A percentile compares a stretch with the other conserved stretches of the same genome.
These are phyloP conservation scores for Drosophila repleta DNA, from an alignment of 1,140 invertebrate genomes.

Conservation along the genomic window DNA sequence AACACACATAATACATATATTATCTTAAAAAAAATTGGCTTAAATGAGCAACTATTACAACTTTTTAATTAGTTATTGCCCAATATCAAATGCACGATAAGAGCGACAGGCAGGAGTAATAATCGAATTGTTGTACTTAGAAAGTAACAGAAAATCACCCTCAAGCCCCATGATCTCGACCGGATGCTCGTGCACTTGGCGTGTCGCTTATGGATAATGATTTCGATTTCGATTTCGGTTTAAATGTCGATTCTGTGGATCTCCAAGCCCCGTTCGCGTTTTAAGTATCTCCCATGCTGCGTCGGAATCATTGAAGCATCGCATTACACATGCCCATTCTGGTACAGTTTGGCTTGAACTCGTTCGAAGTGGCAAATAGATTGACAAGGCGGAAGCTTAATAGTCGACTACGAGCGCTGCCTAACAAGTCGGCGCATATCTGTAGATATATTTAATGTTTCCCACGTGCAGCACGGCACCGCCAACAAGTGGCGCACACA, in stretches of 20 bases:
- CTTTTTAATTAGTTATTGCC: no score
- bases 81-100: no score
- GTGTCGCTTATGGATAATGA: conserved; percentile 27
- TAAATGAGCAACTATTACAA: no score
- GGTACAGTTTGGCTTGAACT: conserved; percentile 57
- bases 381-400: conserved; percentile 61
- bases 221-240: background rate
- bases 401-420: conserved; percentile 8
- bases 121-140: no score
- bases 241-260: conserved; percentile 2
- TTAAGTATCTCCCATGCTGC: conserved; percentile 41
- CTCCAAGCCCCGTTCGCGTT: conserved; percentile 23
- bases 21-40: no score
- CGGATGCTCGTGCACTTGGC: conserved; percentile 69
- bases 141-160: conserved; percentile 21
- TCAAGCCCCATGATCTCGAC: conserved; percentile 34
- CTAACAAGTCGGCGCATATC: conserved; percentile 33
- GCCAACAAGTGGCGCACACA: conserved; percentile 70
- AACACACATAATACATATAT: no score
- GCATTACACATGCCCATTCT: conserved; percentile 49
- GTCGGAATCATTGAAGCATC: conserved; percentile 70
- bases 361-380: conserved; percentile 27
- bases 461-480: conserved; percentile 62
- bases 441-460: conserved; percentile 24
- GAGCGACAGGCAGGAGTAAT: no score